A percentile compares a stretch with the other conserved stretches of the same genome.
These are phyloP conservation scores for Pteruthius melanotis DNA, from an alignment of 2,113 vertebrate genomes.

Conservation along the genomic window DNA sequence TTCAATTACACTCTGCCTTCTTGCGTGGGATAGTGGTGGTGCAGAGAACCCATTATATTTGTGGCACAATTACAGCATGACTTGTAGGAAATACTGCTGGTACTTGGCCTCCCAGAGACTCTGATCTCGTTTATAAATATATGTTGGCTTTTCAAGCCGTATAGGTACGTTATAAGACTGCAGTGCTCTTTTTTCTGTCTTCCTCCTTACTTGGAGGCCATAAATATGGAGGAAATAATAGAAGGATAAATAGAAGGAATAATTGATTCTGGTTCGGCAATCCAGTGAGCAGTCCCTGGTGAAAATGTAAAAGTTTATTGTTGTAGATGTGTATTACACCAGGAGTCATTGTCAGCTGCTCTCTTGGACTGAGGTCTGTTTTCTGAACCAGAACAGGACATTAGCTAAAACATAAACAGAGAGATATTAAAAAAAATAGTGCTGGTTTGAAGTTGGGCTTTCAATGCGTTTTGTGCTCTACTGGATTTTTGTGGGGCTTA, in stretches of 20 bases:
- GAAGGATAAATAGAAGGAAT: neutral
- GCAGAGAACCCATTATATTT: conserved; percentile 51
- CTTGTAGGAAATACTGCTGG: conserved; percentile 40
- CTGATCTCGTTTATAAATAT: neutral
- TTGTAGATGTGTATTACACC: conserved; percentile 32
- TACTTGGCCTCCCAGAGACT: neutral
- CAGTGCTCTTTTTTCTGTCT: neutral
- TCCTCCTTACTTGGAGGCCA: neutral
- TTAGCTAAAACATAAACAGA: conserved; percentile 42
- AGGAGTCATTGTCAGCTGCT: conserved; percentile 9
- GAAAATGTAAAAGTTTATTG: conserved; percentile 29
- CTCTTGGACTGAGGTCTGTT: neutral
- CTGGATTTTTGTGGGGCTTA: neutral
- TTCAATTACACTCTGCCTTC: conserved; percentile 48
- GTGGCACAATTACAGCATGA: conserved; percentile 37
- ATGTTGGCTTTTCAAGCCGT: neutral
- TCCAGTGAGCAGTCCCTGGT: neutral
- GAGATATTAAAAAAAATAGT: conserved; percentile 25
- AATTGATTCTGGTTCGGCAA: neutral
- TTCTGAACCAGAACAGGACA: conserved; percentile 39
- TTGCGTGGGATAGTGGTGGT: conserved; percentile 35
- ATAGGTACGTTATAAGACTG: neutral
- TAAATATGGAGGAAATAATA: neutral
- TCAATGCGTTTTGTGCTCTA: neutral
- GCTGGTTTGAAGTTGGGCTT: neutral